These are phyloP conservation scores for Patagioenas fasciata DNA, from an alignment of 2,113 vertebrate genomes.

Conservation along the genomic window DNA sequence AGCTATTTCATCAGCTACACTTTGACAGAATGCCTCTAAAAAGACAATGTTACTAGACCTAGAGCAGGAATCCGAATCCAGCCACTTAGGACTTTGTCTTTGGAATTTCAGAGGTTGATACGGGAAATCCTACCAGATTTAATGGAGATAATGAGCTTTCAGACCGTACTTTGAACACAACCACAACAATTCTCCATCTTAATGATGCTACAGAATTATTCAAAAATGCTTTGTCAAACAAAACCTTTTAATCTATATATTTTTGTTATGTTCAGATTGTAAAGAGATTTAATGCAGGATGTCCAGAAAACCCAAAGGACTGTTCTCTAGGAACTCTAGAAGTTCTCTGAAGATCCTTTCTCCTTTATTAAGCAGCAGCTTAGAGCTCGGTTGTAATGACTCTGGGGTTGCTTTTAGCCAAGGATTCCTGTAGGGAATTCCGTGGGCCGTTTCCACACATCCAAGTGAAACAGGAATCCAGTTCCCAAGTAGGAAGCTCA, in stretches of 20 bases:
- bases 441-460: not conserved
- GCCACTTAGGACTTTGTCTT: not conserved
- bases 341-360: not conserved
- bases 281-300: not conserved
- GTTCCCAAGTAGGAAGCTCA: not conserved
- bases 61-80: not conserved
- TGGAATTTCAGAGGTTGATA: not conserved
- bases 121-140: not conserved
- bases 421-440: not conserved
- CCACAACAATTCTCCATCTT: not conserved
- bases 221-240: not conserved
- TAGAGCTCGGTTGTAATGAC: not conserved
- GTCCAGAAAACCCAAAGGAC: not conserved
- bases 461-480: not conserved
- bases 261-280: not conserved
- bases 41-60: not conserved
- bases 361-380: not conserved
- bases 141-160: not conserved
- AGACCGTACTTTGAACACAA: not conserved
- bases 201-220: not conserved
- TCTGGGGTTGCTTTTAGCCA: fast-evolving
- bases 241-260: not conserved
- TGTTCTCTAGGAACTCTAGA: not conserved
- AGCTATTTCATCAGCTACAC: not conserved
- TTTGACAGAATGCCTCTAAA: not conserved